Conservation (phyloP, 2,888 invertebrate species). For the Heliconius sara region DNA sequence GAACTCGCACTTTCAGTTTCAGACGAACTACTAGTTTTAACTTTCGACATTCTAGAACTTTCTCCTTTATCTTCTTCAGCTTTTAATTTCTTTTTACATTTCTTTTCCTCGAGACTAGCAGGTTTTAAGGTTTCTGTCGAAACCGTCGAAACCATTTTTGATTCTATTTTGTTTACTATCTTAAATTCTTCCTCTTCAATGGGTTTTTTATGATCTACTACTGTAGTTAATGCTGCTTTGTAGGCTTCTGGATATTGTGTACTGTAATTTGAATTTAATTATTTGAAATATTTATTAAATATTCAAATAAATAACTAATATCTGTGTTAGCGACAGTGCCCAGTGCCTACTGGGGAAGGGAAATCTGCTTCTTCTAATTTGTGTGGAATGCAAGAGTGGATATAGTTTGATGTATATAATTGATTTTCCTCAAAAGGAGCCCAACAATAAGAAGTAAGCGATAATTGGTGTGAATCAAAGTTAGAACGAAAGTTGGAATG, state of each 20-base stretch:
- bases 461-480: no score
- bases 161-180: conserved; percentile 60
- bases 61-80: conserved; percentile 48
- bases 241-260: conserved; percentile 88
- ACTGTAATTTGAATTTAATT: conserved; percentile 59
- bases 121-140: conserved; percentile 79
- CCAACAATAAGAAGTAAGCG: no score
- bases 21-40: conserved; percentile 81
- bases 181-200: conserved; percentile 71
- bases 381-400: no score
- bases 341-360: no score
- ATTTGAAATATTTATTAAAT: neutral
- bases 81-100: conserved; percentile 61
- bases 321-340: no score
- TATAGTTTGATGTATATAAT: no score
- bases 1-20: conserved; percentile 86
- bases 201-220: conserved; percentile 74
- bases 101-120: conserved; percentile 64
- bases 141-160: conserved; percentile 78
- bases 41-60: conserved; percentile 28
- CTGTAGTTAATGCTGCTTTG: conserved; percentile 83
- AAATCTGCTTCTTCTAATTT: no score
- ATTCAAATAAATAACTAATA: no score
- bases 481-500: no score
- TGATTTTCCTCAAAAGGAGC: no score